Percentiles rank a stretch among this genome's conserved stretches.
Conservation (phyloP, 2,888 invertebrate species). For the Ariolimax columbianus region DNA sequence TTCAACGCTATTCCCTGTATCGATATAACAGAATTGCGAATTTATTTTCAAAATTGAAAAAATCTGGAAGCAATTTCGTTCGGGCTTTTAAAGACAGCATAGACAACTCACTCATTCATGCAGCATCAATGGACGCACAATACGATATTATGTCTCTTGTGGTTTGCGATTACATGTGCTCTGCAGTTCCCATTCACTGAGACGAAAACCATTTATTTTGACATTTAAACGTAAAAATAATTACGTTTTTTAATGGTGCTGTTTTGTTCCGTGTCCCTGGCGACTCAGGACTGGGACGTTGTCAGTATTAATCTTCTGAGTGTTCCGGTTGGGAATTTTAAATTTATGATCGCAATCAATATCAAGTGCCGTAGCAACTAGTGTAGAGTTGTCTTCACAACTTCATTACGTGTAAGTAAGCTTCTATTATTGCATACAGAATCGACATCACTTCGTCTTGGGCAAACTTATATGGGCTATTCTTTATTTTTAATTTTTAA, state of each 20-base stretch:
- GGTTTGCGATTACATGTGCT: background rate
- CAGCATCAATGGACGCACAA: background rate
- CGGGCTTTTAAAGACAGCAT: background rate
- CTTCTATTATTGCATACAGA: no score
- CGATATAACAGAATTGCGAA: background rate
- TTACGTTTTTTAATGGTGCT: background rate
- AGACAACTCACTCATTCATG: background rate
- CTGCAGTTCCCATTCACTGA: background rate
- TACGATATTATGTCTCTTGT: background rate
- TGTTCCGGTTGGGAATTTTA: background rate
- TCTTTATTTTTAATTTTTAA: no score
- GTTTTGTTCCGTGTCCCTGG: background rate
- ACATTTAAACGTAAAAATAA: background rate
- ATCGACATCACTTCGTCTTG: no score
- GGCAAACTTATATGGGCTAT: no score
- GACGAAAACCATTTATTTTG: background rate
- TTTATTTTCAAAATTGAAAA: background rate
- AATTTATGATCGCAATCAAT: background rate
- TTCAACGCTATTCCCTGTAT: no score
- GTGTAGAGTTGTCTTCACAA: background rate
- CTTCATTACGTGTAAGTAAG: no score
- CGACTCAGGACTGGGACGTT: background rate
- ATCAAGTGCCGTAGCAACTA: background rate
- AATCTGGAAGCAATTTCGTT: background rate
- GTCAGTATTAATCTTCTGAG: background rate